Conservation (phyloP, 2,113 vertebrate species). For the Ranitomeya variabilis region DNA sequence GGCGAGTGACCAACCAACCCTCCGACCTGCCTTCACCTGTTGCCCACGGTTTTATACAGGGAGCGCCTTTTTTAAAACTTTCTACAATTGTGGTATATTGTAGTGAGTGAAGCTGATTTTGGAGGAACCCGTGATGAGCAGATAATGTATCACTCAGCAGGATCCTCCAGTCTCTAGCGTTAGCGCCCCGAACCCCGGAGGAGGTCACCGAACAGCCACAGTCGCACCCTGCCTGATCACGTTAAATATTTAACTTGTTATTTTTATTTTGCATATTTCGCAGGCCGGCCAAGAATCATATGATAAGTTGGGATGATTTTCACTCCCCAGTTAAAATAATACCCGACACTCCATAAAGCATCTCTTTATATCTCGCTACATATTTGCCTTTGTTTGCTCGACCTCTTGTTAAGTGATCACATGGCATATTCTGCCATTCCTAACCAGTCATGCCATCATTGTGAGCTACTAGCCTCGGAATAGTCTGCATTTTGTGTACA, state of each 20-base stretch:
- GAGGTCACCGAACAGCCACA: not conserved
- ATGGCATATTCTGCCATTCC: conserved; percentile 8
- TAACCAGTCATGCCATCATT: not conserved
- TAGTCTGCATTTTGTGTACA: not conserved
- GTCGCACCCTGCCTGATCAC: conserved; percentile 3
- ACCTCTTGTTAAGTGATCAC: conserved; percentile 31
- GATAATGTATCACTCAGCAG: not conserved
- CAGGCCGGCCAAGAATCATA: conserved; percentile 29
- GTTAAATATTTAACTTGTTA: conserved; percentile 31
- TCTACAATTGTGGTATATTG: no score
- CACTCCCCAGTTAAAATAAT: conserved; percentile 14
- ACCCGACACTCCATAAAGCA: conserved; percentile 21
- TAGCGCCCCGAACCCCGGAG: not conserved
- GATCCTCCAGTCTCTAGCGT: no score
- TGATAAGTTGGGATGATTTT: conserved; percentile 30
- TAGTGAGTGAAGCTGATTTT: not conserved
- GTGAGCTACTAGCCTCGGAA: not conserved
- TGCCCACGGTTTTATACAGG: no score
- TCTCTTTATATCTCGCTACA: conserved; percentile 31
- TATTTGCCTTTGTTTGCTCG: conserved; percentile 17
- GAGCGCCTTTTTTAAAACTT: no score
- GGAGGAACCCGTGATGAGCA: not conserved
- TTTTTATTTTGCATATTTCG: conserved; percentile 23
- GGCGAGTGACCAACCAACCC: no score
- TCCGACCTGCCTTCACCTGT: no score